phyloP scores from a whole-genome alignment of 2,797 vertebrate genomes.

The Hypotaenidia okinawae region DNA sequence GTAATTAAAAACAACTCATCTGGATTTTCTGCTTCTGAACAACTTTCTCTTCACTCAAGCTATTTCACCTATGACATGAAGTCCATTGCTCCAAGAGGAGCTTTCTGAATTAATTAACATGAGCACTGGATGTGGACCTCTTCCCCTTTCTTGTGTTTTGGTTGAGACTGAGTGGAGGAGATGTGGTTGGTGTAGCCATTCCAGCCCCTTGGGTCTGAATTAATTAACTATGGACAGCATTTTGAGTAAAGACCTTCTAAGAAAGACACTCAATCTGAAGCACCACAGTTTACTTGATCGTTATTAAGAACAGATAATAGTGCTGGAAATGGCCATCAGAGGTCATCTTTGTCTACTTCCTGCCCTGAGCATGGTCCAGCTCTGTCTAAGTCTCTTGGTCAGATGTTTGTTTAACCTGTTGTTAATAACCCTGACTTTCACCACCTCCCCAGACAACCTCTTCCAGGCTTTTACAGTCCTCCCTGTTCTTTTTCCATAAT shows the following conservation, averaged over 20 bases:
- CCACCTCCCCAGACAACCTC: background rate
- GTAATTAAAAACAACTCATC: background rate
- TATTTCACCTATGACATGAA: background rate
- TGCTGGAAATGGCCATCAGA: background rate
- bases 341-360: background rate
- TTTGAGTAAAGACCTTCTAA: background rate
- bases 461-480: background rate
- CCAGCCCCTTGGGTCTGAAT: background rate
- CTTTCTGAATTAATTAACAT: background rate
- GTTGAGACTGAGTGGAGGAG: too few species aligned
- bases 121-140: too few species aligned
- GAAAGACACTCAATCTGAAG: background rate
- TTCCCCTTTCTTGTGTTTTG: too few species aligned
- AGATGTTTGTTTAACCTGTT: background rate
- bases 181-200: background rate
- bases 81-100: background rate
- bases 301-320: background rate
- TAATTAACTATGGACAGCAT: background rate
- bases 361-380: background rate
- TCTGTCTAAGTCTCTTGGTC: background rate
- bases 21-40: background rate
- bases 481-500: background rate
- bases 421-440: background rate
- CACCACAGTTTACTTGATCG: background rate
- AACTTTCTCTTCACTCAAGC: background rate